Conservation (phyloP, 2,888 invertebrate species). For the Toxonevra muliebris region DNA sequence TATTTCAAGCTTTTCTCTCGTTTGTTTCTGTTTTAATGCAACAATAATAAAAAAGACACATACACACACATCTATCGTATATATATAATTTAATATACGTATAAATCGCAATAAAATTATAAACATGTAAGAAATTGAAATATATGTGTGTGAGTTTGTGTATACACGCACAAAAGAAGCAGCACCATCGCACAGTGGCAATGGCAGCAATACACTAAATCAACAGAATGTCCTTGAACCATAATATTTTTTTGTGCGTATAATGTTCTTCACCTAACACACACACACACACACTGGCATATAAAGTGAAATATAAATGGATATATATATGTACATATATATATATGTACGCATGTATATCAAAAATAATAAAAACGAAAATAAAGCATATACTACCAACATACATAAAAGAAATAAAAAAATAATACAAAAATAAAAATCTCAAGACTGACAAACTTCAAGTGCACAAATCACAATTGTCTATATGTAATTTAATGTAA, state of each 20-base stretch:
- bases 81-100: too few species aligned
- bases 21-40: too few species aligned
- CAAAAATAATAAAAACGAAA: too few species aligned
- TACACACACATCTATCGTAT: too few species aligned
- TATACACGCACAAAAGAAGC: not conserved
- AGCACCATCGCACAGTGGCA: too few species aligned
- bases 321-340: too few species aligned
- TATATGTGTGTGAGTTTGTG: not conserved
- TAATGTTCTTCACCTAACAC: not conserved
- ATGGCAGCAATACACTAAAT: conserved; percentile 14
- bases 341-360: too few species aligned
- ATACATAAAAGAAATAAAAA: not conserved
- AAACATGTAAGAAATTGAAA: not conserved
- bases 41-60: too few species aligned
- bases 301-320: too few species aligned
- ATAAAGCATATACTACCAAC: not conserved
- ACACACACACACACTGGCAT: too few species aligned
- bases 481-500: too few species aligned
- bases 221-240: conserved; percentile 36
- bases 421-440: not conserved
- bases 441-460: not conserved
- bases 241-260: conserved; percentile 27
- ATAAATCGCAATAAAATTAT: conserved; percentile 1
- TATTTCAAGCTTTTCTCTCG: too few species aligned
- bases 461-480: not conserved